Conservation (phyloP, 2,888 invertebrate genomes). For the Campoplex capitator region DNA sequence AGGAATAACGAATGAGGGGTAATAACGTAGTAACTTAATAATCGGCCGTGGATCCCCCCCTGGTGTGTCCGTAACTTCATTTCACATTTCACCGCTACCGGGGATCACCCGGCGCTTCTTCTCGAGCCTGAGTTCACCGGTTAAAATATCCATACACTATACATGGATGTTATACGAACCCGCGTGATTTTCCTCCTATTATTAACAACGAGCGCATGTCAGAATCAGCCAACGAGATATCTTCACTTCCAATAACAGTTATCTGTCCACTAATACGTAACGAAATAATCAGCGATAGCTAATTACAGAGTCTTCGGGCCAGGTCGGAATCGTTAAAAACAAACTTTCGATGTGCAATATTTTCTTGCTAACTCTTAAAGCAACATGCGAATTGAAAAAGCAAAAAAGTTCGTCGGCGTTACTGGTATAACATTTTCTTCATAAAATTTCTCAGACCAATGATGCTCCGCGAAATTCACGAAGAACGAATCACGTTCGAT, state of each 20-base stretch:
- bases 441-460: neutral
- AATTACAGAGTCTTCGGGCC: slow-evolving; percentile 19
- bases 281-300: slow-evolving; percentile 41
- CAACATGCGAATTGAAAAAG: neutral
- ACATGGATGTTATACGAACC: slow-evolving; percentile 15
- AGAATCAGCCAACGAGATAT: slow-evolving; percentile 36
- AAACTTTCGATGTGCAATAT: slow-evolving; percentile 21
- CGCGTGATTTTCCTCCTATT: slow-evolving; percentile 40
- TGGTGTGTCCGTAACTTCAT: slow-evolving; percentile 38
- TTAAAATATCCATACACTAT: slow-evolving; percentile 8
- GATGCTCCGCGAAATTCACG: neutral
- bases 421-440: neutral
- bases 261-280: slow-evolving; percentile 43
- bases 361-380: neutral
- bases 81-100: slow-evolving; percentile 45
- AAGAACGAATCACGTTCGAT: neutral
- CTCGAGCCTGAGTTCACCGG: neutral
- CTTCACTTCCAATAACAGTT: slow-evolving; percentile 46
- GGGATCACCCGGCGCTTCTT: slow-evolving; percentile 31
- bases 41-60: slow-evolving; percentile 49
- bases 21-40: slow-evolving; percentile 66
- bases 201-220: slow-evolving; percentile 39
- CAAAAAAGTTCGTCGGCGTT: neutral
- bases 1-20: slow-evolving; percentile 65
- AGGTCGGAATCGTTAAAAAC: slow-evolving; percentile 20